Base-by-base conservation (phyloP, 2,888 invertebrate genomes). In the Mongoloraphidia duomilia region DNA sequence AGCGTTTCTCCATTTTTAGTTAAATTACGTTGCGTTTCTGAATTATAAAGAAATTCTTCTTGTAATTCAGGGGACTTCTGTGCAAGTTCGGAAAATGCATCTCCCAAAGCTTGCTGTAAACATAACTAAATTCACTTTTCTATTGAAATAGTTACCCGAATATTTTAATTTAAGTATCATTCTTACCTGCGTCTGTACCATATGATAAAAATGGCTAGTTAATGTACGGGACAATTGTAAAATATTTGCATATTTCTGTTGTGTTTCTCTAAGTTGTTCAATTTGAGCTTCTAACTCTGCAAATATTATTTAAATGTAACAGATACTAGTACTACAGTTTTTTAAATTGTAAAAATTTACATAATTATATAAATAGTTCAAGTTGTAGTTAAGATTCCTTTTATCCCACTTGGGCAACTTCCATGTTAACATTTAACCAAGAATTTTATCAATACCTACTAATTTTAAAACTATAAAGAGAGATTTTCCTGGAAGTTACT, bases 51-150 rank as follows among this genome's bases (percentile, higher is more conserved):
- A 70, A 96, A 95, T 68, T 91, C 90, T 60, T 92, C 89, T 68
- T 94, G 91, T 46, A 97, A 74, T 66, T 95, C 94, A 0, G 95
- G 94, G 52, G 93, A 92, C 67, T 94, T 93, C 72, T 95, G 92
- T 47, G 95, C 91, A 57, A 97, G 74, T 61, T 96, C 95, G 10
- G 92, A 87, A 70, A 97, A 95, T 26, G 90, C 85, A 65, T 96
- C 93, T 0, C 91, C 92, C 44, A 96, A 74, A 11, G 87, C 84
- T 63, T 92, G 87, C 74, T 90, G 79, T 44, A 63, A 61, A 49
- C 33, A 11, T 44, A 40, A 44, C 42, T 35, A 44, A 17, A 48
- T 48, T 39, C 33, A 47, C 33, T 44, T 34, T 37, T 8, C 34
- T 34, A 41, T 33, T 39, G 17, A 53, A 8, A 41, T 17, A 41